Conservation (phyloP, 2,113 vertebrate genomes). For the Hypocryptadius cinnamomeus region DNA sequence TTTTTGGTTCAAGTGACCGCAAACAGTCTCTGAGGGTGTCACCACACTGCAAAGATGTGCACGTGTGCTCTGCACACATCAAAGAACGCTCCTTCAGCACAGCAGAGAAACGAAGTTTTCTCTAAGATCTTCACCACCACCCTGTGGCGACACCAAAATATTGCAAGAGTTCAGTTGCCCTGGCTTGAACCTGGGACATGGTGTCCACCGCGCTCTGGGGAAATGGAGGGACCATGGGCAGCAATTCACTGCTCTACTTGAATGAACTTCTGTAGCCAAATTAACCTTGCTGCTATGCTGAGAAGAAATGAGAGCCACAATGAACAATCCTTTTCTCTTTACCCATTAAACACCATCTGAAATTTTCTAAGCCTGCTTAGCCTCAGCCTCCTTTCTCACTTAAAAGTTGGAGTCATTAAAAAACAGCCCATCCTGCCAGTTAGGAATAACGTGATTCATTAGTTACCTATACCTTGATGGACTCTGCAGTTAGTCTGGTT, state of each 20-base stretch:
- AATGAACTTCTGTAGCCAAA: neutral
- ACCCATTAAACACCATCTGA: neutral
- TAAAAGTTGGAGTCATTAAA: neutral
- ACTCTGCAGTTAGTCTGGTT: neutral
- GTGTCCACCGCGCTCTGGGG: rapidly evolving
- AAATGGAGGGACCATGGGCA: neutral
- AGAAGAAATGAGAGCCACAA: neutral
- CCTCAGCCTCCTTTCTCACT: neutral
- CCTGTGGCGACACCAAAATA: neutral
- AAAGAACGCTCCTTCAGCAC: rapidly evolving
- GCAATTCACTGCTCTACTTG: neutral
- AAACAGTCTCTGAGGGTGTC: neutral
- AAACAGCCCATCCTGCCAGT: neutral
- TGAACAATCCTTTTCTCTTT: neutral
- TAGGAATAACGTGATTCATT: neutral
- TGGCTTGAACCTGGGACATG: neutral
- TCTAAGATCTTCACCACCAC: neutral
- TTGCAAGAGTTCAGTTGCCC: neutral
- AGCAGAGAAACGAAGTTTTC: neutral
- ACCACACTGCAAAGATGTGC: neutral
- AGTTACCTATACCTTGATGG: neutral
- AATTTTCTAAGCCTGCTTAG: neutral
- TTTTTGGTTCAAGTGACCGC: neutral
- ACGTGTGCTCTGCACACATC: rapidly evolving
- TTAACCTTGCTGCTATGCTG: neutral